Conservation (phyloP, 1,140 invertebrate species). For the Coelopa frigida region DNA sequence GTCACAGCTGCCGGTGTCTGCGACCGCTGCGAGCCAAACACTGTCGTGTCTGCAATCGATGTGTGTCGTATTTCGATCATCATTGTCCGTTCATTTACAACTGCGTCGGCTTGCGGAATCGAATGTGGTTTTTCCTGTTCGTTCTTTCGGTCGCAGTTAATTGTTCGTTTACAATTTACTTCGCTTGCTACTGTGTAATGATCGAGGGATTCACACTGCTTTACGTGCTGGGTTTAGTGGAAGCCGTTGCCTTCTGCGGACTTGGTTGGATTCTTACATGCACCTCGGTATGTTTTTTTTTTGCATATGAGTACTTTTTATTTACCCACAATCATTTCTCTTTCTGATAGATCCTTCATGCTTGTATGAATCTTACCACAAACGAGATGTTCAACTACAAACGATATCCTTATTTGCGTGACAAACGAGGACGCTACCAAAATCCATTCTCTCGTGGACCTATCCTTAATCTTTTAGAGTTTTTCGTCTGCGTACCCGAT, state of each 20-base stretch:
- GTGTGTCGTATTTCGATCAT: conserved; percentile 88
- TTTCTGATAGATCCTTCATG: conserved; percentile 66
- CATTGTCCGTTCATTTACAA: conserved; percentile 94
- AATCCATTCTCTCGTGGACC: conserved; percentile 85
- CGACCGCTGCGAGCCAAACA: conserved; percentile 83
- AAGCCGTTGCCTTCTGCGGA: conserved; percentile 75
- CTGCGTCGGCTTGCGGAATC: conserved; percentile 77
- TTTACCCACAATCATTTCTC: conserved; percentile 13
- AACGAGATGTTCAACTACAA: conserved; percentile 94
- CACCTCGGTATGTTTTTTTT: conserved; percentile 64
- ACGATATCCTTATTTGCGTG: conserved; percentile 78
- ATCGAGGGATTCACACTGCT: conserved; percentile 77
- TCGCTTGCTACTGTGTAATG: conserved; percentile 78
- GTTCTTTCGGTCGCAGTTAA: conserved; percentile 79
- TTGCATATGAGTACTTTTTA: background rate
- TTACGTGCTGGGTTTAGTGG: conserved; percentile 70
- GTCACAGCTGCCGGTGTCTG: conserved; percentile 84
- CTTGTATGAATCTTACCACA: conserved; percentile 85
- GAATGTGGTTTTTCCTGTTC: conserved; percentile 88
- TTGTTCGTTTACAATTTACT: conserved; percentile 79
- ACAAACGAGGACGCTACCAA: conserved; percentile 76
- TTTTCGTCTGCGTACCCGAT: conserved; percentile 75
- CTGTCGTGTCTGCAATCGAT: conserved; percentile 84
- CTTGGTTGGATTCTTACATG: conserved; percentile 80
- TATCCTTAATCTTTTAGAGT: conserved; percentile 79